Conservation (phyloP, 2,797 vertebrate genomes). For the Protonibea diacanthus region DNA sequence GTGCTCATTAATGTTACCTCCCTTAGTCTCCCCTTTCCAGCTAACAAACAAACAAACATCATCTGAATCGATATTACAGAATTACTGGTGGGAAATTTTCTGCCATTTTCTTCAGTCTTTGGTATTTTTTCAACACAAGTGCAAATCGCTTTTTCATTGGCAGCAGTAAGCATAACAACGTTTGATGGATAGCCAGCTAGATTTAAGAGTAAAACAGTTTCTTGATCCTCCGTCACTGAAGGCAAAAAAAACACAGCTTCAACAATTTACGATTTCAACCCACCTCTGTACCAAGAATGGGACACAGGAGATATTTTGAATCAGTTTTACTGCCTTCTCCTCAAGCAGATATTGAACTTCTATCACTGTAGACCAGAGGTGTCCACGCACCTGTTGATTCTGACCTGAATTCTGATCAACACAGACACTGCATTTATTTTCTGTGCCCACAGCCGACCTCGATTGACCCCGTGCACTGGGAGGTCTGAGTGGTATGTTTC, state of each 20-base stretch:
- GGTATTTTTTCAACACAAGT: neutral
- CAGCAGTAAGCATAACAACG: neutral
- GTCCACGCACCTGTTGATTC: conserved; percentile 11
- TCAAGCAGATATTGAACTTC: neutral
- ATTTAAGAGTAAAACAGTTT: conserved; percentile 41
- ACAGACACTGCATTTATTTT: neutral
- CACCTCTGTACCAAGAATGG: neutral
- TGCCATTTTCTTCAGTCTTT: neutral
- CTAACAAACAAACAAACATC: neutral
- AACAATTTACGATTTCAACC: neutral
- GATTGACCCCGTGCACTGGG: conserved; percentile 2
- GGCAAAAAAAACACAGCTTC: neutral
- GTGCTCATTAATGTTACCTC: conserved; percentile 6
- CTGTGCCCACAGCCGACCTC: neutral
- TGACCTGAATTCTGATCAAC: neutral
- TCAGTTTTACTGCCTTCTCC: neutral
- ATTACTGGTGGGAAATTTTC: neutral
- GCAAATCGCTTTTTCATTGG: neutral
- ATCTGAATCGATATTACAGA: conserved; percentile 1
- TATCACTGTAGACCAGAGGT: neutral
- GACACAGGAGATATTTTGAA: neutral
- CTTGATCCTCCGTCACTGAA: conserved; percentile 45
- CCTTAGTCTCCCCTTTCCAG: neutral
- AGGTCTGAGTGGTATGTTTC: conserved; percentile 6
- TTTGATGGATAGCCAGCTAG: conserved; percentile 28